A percentile compares a stretch with the other conserved stretches of the same genome.
These are phyloP conservation scores for Patella ulyssiponensis DNA, from an alignment of 2,888 invertebrate genomes.

Conservation along the genomic window DNA sequence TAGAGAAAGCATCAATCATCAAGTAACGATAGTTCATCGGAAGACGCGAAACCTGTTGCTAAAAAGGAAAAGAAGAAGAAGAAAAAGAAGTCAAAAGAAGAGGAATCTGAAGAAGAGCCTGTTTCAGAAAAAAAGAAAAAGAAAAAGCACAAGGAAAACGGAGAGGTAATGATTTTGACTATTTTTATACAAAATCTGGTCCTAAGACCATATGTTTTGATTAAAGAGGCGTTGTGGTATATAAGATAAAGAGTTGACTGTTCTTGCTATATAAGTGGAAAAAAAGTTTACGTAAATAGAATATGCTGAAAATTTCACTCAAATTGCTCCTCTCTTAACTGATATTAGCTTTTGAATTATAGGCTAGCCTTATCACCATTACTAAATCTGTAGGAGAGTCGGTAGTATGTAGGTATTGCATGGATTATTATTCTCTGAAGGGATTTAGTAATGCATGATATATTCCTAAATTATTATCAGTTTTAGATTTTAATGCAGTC, in stretches of 20 bases:
- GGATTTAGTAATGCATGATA: neutral
- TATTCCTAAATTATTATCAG: neutral
- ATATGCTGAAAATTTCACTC: no score
- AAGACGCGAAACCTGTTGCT: conserved; percentile 33
- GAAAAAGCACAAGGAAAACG: conserved; percentile 50
- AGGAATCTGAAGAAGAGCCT: conserved; percentile 48
- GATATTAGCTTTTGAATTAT: no score
- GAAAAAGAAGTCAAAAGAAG: conserved; percentile 51
- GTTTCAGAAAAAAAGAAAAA: conserved; percentile 63
- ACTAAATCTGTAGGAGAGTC: no score
- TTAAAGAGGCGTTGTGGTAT: no score
- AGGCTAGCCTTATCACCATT: no score
- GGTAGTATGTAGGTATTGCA: no score
- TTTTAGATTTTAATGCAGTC: neutral
- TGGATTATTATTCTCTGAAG: no score
- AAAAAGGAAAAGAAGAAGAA: conserved; percentile 58
- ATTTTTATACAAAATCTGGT: neutral
- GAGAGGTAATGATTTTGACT: conserved; percentile 22
- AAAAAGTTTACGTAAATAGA: no score
- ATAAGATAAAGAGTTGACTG: no score
- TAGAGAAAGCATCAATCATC: conserved; percentile 56
- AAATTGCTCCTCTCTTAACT: no score
- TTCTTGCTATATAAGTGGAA: no score
- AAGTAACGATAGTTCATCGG: conserved; percentile 43
- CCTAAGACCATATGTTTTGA: no score